Conservation (phyloP, 2,113 vertebrate species). For the Castor canadensis region DNA sequence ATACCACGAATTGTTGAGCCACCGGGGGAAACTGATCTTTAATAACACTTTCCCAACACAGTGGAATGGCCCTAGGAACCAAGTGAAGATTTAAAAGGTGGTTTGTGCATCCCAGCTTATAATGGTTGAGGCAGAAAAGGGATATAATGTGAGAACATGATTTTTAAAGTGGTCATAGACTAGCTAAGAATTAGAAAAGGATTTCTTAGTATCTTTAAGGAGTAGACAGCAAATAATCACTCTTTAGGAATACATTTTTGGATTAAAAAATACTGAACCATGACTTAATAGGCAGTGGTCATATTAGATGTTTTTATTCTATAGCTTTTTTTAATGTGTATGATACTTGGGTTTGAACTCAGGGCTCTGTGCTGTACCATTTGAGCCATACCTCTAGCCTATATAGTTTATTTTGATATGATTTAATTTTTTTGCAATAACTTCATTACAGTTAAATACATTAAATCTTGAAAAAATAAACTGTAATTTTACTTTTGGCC, state of each 20-base stretch:
- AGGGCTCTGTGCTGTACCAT: too few relatives aligned
- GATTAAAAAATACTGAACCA: background rate
- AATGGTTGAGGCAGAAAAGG: background rate
- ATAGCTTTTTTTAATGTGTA: background rate
- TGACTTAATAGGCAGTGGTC: background rate
- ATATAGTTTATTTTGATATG: background rate
- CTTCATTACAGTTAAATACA: slow-evolving; percentile 8
- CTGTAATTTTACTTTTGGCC: slow-evolving; percentile 8
- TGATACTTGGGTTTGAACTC: too few relatives aligned
- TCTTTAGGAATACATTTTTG: too few relatives aligned
- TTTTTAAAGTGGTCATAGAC: background rate
- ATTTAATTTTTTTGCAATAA: slow-evolving; percentile 17
- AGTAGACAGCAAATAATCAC: too few relatives aligned
- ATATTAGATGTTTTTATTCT: background rate
- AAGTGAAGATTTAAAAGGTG: background rate
- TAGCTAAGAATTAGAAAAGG: background rate
- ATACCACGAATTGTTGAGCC: background rate
- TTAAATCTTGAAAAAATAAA: slow-evolving; percentile 1
- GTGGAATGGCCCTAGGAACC: background rate
- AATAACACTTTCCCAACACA: background rate
- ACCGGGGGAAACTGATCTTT: background rate
- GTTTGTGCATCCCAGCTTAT: background rate
- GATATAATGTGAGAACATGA: background rate
- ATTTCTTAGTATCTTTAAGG: background rate
- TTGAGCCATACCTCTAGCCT: too few relatives aligned